Evolutionary conservation across 2,888 invertebrate genomes (phyloP), one percentile per base, ranked within the genome.

Genomic region (Tanytarsus gracilentus): DNA sequence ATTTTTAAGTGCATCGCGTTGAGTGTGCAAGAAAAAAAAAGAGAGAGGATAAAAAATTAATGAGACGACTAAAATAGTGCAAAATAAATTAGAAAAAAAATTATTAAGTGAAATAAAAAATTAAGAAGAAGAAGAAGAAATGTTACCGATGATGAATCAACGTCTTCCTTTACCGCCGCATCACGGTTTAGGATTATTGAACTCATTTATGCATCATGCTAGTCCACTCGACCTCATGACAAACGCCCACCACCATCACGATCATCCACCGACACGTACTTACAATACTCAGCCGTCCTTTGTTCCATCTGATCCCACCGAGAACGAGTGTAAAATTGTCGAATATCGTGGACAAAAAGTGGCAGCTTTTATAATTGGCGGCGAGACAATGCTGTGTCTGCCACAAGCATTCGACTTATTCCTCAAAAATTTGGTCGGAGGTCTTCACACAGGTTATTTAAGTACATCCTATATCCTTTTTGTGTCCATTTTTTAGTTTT

Each of bases 341-440:
- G 96, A 96, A 74, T 98, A 95, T 73, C 86, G 94, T 61, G 93
- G 95, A 8, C 94, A 94, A 69, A 96, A 97, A 75, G 94, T 99
- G 62, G 98, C 98, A 62, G 96, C 97, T 62, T 99, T 99, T 76
- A 93, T 92, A 69, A 96, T 99, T 68, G 88, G 89, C 74, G 92
- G 91, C 62, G 91, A 96, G 71, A 95, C 96, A 51, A 91, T 98
- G 89, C 80, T 98, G 65, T 98, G 98, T 75, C 79, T 98, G 74
- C 98, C 98, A 62, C 98, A 98, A 77, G 98, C 98, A 27, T 99
- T 99, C 75, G 99, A 99, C 76, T 84, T 99, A 62, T 99, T 99
- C 76, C 82, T 99, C 64, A 99, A 99, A 77, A 96, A 98, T 75
- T 81, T 99, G 70, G 99, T 99, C 66, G 98, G 99, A 65, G 99